These are phyloP conservation scores for Sphenopsis melanotis DNA, from an alignment of 2,797 vertebrate genomes.

Conservation along the genomic window DNA sequence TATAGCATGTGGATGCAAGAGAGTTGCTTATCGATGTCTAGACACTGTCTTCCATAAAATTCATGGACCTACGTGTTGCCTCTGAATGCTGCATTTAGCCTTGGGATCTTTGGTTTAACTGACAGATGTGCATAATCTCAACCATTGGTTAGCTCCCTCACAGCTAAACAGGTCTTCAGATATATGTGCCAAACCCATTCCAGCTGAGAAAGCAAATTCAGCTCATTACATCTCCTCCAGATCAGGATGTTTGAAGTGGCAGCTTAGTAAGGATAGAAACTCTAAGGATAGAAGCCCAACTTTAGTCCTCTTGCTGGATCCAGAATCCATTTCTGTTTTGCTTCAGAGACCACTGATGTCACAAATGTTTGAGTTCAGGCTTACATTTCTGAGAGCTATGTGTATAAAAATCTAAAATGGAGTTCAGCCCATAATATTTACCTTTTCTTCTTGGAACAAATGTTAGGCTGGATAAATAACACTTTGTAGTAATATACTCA, in stretches of 20 bases:
- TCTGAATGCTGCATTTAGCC: conserved; percentile 18
- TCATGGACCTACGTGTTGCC: background rate
- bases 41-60: conserved; percentile 9
- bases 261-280: background rate
- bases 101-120: conserved; percentile 50
- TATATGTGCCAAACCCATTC: background rate
- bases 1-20: background rate
- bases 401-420: background rate
- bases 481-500: conserved; percentile 1
- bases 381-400: background rate
- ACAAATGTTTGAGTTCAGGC: background rate
- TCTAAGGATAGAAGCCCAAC: background rate
- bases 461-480: conserved; percentile 8
- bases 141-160: background rate
- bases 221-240: background rate
- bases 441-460: background rate
- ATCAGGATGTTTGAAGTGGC: background rate
- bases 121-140: conserved; percentile 45
- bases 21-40: conserved; percentile 23
- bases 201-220: conserved; percentile 17
- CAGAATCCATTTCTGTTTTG: background rate
- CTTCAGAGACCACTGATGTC: background rate
- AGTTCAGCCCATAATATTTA: conserved; percentile 15
- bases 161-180: conserved; percentile 17
- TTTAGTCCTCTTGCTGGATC: background rate